Evolutionary conservation across 1,140 invertebrate species (phyloP).

Genomic region (Rhopalosiphum maidis): DNA sequence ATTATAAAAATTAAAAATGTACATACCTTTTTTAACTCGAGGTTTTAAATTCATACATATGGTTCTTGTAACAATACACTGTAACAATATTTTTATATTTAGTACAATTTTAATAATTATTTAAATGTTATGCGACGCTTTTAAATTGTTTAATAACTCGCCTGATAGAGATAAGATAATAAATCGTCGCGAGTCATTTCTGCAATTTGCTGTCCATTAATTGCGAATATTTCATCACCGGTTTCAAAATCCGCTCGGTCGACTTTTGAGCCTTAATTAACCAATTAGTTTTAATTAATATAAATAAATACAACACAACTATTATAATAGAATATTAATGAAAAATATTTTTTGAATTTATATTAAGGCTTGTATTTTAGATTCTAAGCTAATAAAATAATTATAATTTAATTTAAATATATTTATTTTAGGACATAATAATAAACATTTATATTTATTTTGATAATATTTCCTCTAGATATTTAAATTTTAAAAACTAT

Average conservation of each 20-base stretch:
- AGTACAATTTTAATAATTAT: background rate
- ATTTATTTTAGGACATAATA: background rate
- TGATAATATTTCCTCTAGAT: background rate
- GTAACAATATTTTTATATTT: slow-evolving; percentile 25
- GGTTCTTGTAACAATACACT: slow-evolving; percentile 48
- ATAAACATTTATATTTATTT: background rate
- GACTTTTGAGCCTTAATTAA: slow-evolving; percentile 45
- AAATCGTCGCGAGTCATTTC: slow-evolving; percentile 53
- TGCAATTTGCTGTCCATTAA: slow-evolving; percentile 51
- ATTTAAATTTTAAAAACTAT: background rate
- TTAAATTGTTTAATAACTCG: slow-evolving; percentile 11
- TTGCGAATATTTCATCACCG: slow-evolving; percentile 53
- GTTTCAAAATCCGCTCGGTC: slow-evolving; percentile 50
- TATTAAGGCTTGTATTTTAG: background rate
- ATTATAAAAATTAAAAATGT: background rate
- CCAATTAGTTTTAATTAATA: background rate
- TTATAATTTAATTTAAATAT: background rate
- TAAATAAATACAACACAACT: background rate
- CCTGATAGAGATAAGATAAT: slow-evolving; percentile 47
- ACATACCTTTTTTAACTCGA: slow-evolving; percentile 35
- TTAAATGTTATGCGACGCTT: background rate
- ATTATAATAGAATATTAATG: background rate
- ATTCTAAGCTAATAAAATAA: no score
- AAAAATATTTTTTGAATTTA: slow-evolving; percentile 3
- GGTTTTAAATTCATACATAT: slow-evolving; percentile 47